A percentile compares a stretch with the other conserved stretches of the same genome.
These are phyloP conservation scores for Anisognathus igniventris DNA, from an alignment of 2,797 vertebrate genomes.

Conservation along the genomic window DNA sequence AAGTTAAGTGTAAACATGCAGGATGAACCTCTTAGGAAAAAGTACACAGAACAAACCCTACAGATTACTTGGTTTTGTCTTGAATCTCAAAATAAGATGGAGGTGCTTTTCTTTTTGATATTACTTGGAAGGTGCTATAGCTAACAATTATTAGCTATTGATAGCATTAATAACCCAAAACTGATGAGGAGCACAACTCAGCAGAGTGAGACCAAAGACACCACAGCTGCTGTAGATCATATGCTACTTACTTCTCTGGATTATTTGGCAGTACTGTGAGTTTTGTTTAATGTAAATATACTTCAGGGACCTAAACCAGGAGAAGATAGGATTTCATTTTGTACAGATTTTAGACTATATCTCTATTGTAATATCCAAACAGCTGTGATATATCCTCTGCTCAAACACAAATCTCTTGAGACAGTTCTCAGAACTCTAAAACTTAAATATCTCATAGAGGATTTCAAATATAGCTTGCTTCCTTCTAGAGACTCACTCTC, in stretches of 20 bases:
- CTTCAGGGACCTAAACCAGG: slow-evolving; percentile 37
- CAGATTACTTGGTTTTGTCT: not conserved
- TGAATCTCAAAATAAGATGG: not conserved
- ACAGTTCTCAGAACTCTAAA: not conserved
- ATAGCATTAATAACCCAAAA: not conserved
- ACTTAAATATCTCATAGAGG: not conserved
- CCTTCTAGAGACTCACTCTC: not conserved
- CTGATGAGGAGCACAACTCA: not conserved
- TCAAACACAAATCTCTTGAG: not conserved
- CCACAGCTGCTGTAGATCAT: slow-evolving; percentile 49
- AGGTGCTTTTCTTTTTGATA: not conserved
- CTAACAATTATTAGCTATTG: not conserved
- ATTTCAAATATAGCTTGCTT: not conserved
- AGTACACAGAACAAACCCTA: not conserved
- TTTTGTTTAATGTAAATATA: slow-evolving; percentile 48
- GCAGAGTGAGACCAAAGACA: not conserved
- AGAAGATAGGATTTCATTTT: slow-evolving; percentile 19
- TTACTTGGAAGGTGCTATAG: not conserved
- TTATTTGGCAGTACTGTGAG: slow-evolving; percentile 32
- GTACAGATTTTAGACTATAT: not conserved
- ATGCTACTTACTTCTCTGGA: slow-evolving; percentile 3
- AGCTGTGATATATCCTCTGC: slow-evolving; percentile 18
- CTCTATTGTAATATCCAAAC: not conserved
- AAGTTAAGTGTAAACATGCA: not conserved
- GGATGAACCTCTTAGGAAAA: not conserved